phyloP scores from a whole-genome alignment of 2,888 invertebrate genomes.

The Dasysyrphus albostriatus region DNA sequence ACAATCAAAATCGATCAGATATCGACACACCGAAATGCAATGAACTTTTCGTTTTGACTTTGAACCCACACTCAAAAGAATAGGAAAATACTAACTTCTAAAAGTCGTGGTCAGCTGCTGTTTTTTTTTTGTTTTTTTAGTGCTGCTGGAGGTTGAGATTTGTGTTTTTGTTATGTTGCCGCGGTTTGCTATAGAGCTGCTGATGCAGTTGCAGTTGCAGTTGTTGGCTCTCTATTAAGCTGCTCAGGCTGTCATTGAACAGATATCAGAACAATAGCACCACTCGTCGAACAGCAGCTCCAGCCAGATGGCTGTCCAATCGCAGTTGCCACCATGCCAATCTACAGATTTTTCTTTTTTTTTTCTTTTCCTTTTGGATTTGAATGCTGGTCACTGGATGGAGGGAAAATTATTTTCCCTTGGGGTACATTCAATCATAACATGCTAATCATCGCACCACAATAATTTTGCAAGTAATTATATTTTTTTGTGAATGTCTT shows the following conservation, averaged over 20 bases:
- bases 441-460: conserved; percentile 69
- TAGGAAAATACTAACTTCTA: conserved; percentile 50
- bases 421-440: conserved; percentile 72
- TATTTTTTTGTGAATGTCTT: conserved; percentile 63
- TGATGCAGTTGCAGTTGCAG: conserved; percentile 37
- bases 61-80: conserved; percentile 56
- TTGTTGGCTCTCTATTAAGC: conserved; percentile 60
- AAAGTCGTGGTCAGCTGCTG: conserved; percentile 62
- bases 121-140: no score
- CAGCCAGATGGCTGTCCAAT: conserved; percentile 69
- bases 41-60: conserved; percentile 72
- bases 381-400: neutral
- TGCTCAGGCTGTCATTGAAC: conserved; percentile 71
- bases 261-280: conserved; percentile 73
- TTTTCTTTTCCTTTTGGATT: neutral
- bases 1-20: conserved; percentile 76
- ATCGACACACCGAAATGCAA: conserved; percentile 74
- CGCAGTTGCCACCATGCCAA: conserved; percentile 64
- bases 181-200: neutral
- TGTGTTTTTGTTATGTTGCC: conserved; percentile 18
- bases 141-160: conserved; percentile 1
- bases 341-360: conserved; percentile 10
- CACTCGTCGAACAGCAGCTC: conserved; percentile 71
- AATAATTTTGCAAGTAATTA: conserved; percentile 71
- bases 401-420: conserved; percentile 65